Evolutionary conservation across 1,140 invertebrate genomes (phyloP).

Genomic region (Drosophila pseudoananassae): DNA sequence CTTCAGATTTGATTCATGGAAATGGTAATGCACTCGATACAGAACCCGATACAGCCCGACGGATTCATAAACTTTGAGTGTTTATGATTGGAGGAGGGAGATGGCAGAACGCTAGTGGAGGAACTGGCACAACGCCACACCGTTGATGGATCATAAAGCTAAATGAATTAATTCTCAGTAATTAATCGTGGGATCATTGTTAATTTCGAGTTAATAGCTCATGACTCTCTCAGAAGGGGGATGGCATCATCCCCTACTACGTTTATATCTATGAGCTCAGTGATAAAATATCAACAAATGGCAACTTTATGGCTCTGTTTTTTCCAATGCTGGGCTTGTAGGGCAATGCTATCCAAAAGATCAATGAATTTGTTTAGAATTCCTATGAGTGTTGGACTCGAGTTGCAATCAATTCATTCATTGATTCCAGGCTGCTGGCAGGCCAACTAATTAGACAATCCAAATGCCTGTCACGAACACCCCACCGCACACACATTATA

Average conservation of each 20-base stretch:
- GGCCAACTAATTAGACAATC: constrained; percentile 52
- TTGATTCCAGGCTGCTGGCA: too few relatives aligned
- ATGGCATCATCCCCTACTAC: constrained; percentile 39
- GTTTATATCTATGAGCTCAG: too few relatives aligned
- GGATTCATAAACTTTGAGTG: neutral
- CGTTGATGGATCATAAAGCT: constrained; percentile 8
- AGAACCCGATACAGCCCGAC: constrained; percentile 1
- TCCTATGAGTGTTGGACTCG: too few relatives aligned
- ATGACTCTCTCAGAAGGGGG: neutral
- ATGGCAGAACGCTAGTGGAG: too few relatives aligned
- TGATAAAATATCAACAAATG: too few relatives aligned
- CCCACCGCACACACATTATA: neutral
- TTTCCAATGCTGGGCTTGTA: too few relatives aligned
- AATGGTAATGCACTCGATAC: neutral
- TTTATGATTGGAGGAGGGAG: constrained; percentile 9
- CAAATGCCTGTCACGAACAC: constrained; percentile 36
- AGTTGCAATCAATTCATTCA: constrained; percentile 19
- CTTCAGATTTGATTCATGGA: constrained; percentile 15
- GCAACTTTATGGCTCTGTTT: too few relatives aligned
- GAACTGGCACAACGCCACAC: constrained; percentile 2
- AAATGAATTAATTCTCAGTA: neutral
- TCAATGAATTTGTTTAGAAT: too few relatives aligned
- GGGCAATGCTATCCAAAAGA: neutral
- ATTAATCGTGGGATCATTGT: constrained; percentile 45
- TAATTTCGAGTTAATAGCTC: constrained; percentile 18